Conservation (phyloP, 1,140 invertebrate genomes). For the Ctenoplectra terminalis region DNA sequence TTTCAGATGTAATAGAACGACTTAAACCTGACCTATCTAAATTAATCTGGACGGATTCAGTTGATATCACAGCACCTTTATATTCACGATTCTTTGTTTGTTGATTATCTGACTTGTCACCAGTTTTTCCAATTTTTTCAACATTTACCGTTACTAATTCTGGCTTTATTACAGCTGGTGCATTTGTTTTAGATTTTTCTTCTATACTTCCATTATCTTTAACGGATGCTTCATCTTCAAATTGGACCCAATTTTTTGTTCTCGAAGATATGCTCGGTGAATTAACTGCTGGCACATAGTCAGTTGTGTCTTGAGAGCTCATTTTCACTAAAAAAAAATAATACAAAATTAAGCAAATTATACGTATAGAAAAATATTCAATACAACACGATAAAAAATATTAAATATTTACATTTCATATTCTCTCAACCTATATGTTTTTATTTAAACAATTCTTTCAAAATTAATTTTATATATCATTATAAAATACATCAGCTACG, state of each 20-base stretch:
- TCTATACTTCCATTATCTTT: constrained; percentile 60
- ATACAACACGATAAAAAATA: not conserved
- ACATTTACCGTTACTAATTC: constrained; percentile 77
- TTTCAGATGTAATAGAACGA: constrained; percentile 79
- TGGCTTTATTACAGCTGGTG: constrained; percentile 73
- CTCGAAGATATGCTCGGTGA: constrained; percentile 65
- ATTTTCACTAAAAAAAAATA: constrained; percentile 70
- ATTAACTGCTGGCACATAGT: constrained; percentile 66
- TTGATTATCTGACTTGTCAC: constrained; percentile 62
- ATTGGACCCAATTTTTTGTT: constrained; percentile 83
- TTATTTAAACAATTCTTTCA: not conserved
- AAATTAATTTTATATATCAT: constrained; percentile 3
- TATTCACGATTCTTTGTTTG: constrained; percentile 72
- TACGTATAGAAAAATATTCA: not conserved
- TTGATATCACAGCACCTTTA: constrained; percentile 86
- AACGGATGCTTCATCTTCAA: constrained; percentile 81
- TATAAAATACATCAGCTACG: not conserved
- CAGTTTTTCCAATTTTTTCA: constrained; percentile 75
- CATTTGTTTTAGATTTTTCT: constrained; percentile 55
- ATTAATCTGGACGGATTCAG: constrained; percentile 89
- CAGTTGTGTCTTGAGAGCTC: constrained; percentile 77
- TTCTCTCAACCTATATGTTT: not conserved
- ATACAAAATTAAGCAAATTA: constrained; percentile 7
- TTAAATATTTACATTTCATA: not conserved
- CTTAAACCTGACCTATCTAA: constrained; percentile 84